Evolutionary conservation across 2,888 invertebrate genomes (phyloP), one percentile per base, ranked within the genome.

Genomic region (Acronicta psi): DNA sequence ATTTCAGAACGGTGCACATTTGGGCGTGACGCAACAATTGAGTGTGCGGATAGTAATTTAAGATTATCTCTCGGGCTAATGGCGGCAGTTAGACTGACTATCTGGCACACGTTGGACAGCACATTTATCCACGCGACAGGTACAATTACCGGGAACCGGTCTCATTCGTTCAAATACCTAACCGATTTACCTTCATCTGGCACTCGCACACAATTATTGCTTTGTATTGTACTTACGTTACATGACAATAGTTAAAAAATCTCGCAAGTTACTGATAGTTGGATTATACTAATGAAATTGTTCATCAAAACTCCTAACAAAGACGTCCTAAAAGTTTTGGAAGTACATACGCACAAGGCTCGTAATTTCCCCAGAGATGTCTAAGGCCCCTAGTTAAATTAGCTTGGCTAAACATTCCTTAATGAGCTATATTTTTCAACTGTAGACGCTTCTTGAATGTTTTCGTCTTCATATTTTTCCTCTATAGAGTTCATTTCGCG

Each of bases 71-170:
- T 73, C 67, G 73, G 81, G 85, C 82, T 89, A 89, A 90, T 89
- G 83, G 90, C 85, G 80, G 88, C 85, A 84, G 89, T 90, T 87
- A 87, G 81, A 84, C 82, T 85, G 89, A 88, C 86, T 90, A 89
- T 88, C 89, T 85, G 86, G 89, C 86, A 84, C 85, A 80, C 84
- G 84, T 81, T 77, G 86, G 86, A 87, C 85, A 83, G 83, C 75
- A 83, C 89, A 93, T 93, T 93, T 91, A 89, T 93, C 86, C 86
- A 73, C 80, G 73, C 83, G 92, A 92, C 93, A 91, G 90, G 84
- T 84, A 85, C 93, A 91, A 92, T 93, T 93, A 93, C 91, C 73
- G 83, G 82, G 83, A 85, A 88, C 85, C 83, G 80, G 84, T 74
- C 83, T 81, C 87, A 86, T 88, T 87, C 85, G 83, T 87, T 83